Conservation (phyloP, 1,140 invertebrate species). For the Platorchestia sp. region DNA sequence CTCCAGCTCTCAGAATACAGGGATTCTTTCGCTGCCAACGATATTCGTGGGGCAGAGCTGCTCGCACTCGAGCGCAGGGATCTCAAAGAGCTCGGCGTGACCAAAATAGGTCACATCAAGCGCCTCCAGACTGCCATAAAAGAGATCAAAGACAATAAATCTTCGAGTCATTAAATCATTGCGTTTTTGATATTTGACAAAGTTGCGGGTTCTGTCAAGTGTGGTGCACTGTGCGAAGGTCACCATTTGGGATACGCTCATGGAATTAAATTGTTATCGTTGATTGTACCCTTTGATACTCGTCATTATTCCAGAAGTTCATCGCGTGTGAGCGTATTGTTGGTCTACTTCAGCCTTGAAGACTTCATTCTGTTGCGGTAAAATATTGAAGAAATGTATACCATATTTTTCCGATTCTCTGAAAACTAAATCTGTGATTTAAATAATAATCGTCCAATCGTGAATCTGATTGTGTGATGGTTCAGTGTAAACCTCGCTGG, state of each 20-base stretch:
- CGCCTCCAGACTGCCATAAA: constrained; percentile 92
- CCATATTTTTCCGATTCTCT: neutral
- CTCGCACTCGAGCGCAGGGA: constrained; percentile 87
- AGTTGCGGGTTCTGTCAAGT: neutral
- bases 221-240: neutral
- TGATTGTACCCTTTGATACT: neutral
- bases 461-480: neutral
- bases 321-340: neutral
- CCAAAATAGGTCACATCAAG: constrained; percentile 94
- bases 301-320: neutral
- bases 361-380: neutral
- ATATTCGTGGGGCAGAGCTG: constrained; percentile 91
- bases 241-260: neutral
- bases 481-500: neutral
- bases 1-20: constrained; percentile 89
- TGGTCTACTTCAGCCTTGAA: neutral
- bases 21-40: constrained; percentile 85
- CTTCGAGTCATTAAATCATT: constrained; percentile 36
- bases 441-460: neutral
- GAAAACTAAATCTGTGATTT: neutral
- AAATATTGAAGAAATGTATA: neutral
- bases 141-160: constrained; percentile 76
- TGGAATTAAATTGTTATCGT: neutral
- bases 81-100: constrained; percentile 90
- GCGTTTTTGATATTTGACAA: neutral